Evolutionary conservation across 1,140 invertebrate species (phyloP), one percentile per base, ranked within the genome.

Genomic region (Rhopalosiphum padi): DNA sequence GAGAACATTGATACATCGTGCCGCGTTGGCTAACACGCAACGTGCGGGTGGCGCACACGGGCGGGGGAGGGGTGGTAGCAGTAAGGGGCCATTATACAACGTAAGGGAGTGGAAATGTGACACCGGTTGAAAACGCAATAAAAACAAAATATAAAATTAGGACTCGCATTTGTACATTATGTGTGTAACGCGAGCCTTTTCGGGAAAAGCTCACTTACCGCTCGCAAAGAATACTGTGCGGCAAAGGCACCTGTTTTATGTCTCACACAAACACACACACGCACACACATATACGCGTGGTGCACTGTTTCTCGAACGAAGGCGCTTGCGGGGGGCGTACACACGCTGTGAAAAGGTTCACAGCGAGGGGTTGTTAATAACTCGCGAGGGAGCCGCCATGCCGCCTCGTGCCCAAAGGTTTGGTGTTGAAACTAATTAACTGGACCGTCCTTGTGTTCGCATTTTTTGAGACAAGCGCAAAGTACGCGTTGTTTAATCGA

Each of bases 131-230:
- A 85, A 85, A 85, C 35, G 83, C 83, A 85, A 85, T 30, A 43
- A 86, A 46, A 43, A 86, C 85, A 86, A 85, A 85, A 30, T 43
- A 46, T 86, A 86, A 85, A 86, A 86, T 86, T 86, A 86, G 85
- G 77, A 83, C 41, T 41, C 25, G 85, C 30, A 77, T 77, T 77
- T 77, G 60, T 77, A 77, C 60, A 77, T 77, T 77, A 43, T 86
- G 37, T 46, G 41, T 86, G 85, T 86, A 86, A 86, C 43, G 15
- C 41, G 85, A 86, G 22, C 41, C 41, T 86, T 86, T 86, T 46
- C 85, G 85, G 25, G 25, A 46, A 86, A 86, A 77, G 11, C 85
- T 86, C 85, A 46, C 41, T 86, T 46, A 46, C 25, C 41, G 41
- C 37, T n/a, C 15, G 60, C 30, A 77, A 77, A 77, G 41, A 86